Evolutionary conservation across 2,113 vertebrate species (phyloP).

Genomic region (Oplegnathus fasciatus): DNA sequence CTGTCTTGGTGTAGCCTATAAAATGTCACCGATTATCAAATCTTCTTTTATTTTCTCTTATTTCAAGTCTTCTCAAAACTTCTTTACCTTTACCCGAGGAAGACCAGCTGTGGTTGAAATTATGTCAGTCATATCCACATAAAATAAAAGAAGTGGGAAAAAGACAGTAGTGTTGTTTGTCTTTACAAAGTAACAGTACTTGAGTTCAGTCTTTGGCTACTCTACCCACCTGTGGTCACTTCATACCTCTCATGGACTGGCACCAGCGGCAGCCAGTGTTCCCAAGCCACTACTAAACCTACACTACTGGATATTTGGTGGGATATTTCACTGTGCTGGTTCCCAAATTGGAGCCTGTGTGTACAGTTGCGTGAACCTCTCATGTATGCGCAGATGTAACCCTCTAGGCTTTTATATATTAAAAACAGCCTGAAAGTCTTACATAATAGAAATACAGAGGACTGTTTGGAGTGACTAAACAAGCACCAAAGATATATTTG

Average conservation of each 20-base stretch:
- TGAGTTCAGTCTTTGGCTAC: not conserved
- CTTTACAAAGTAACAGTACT: not conserved
- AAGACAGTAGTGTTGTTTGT: too few species aligned
- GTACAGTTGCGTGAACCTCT: not conserved
- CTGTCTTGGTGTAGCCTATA: too few species aligned
- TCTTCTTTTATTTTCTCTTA: too few species aligned
- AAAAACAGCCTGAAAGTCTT: conserved; percentile 24
- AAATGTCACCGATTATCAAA: too few species aligned
- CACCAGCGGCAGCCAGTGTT: not conserved
- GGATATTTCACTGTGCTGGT: not conserved
- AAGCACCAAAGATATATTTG: not conserved
- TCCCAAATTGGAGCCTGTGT: conserved; percentile 4
- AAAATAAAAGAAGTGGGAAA: too few species aligned
- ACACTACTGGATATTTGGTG: not conserved
- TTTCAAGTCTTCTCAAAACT: too few species aligned
- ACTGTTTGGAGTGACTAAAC: conserved; percentile 25
- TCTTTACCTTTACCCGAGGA: too few species aligned
- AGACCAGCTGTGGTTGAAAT: too few species aligned
- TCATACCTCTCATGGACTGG: not conserved
- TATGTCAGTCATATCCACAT: too few species aligned
- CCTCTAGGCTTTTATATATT: not conserved
- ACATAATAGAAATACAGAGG: conserved; percentile 24
- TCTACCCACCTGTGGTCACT: too few species aligned
- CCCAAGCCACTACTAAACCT: not conserved
- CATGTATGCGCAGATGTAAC: conserved; percentile 9